Evolutionary conservation across 2,113 vertebrate genomes (phyloP).

Genomic region (Semnopithecus entellus): DNA sequence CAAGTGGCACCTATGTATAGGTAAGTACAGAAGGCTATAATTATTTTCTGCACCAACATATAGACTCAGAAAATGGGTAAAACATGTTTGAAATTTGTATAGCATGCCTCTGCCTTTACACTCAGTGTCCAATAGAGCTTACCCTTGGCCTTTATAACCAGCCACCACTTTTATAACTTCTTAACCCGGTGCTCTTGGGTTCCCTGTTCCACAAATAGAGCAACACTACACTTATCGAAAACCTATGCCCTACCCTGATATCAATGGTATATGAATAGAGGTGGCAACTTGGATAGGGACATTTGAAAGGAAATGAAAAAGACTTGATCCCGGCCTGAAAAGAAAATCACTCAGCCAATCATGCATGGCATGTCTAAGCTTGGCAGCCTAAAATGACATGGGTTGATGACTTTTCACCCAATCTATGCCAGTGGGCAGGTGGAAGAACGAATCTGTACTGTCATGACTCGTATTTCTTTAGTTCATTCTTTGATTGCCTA

Average conservation of each 20-base stretch:
- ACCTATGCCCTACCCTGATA: neutral
- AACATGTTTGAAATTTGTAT: neutral
- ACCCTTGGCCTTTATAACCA: neutral
- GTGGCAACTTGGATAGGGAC: neutral
- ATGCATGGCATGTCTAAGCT: neutral
- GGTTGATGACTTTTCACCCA: no score
- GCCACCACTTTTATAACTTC: neutral
- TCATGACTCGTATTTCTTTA: neutral
- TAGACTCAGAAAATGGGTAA: neutral
- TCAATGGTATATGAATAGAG: neutral
- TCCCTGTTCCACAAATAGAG: neutral
- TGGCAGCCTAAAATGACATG: neutral
- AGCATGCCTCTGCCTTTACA: neutral
- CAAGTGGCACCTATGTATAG: neutral
- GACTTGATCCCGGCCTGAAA: neutral
- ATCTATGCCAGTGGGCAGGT: neutral
- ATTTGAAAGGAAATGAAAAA: neutral
- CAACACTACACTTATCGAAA: neutral
- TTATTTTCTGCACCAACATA: neutral
- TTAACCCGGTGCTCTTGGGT: neutral
- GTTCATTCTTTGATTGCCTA: neutral
- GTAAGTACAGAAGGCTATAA: neutral
- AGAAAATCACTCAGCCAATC: neutral
- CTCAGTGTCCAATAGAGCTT: neutral
- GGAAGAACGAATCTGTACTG: neutral